Evolutionary conservation across 2,113 vertebrate species (phyloP).

Genomic region (Lophotis ruficrista): DNA sequence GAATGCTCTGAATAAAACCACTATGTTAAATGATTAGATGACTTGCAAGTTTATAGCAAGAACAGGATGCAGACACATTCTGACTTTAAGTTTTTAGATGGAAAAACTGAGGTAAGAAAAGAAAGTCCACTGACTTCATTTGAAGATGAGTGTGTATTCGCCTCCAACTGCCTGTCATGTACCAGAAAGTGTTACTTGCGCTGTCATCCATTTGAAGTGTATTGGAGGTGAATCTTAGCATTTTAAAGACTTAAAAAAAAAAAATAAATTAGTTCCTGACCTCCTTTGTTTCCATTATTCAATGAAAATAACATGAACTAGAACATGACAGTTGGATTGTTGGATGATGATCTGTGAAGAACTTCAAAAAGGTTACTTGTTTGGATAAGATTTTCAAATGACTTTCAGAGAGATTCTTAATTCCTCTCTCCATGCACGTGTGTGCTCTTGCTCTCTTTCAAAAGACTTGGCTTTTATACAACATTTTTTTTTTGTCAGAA

Average conservation of each 20-base stretch:
- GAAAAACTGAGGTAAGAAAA: background rate
- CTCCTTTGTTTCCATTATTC: background rate
- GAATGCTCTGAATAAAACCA: background rate
- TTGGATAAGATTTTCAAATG: background rate
- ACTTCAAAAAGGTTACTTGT: constrained; percentile 12
- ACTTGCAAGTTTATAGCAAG: background rate
- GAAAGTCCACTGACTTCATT: background rate
- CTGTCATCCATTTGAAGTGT: background rate
- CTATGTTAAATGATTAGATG: background rate
- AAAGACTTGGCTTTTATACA: background rate
- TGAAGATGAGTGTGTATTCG: background rate
- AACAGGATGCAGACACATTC: background rate
- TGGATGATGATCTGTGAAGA: background rate
- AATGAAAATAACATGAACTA: background rate
- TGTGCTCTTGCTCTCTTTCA: background rate
- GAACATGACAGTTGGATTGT: background rate
- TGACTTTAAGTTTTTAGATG: background rate
- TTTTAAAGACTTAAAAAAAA: background rate
- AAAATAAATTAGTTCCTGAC: background rate
- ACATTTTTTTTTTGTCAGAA: background rate
- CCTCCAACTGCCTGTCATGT: background rate
- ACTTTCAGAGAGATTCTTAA: background rate
- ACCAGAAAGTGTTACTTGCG: background rate
- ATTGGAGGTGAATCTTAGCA: background rate
- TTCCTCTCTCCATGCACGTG: background rate